These are phyloP conservation scores for Labia minor DNA, from an alignment of 2,888 invertebrate species.

Conservation along the genomic window DNA sequence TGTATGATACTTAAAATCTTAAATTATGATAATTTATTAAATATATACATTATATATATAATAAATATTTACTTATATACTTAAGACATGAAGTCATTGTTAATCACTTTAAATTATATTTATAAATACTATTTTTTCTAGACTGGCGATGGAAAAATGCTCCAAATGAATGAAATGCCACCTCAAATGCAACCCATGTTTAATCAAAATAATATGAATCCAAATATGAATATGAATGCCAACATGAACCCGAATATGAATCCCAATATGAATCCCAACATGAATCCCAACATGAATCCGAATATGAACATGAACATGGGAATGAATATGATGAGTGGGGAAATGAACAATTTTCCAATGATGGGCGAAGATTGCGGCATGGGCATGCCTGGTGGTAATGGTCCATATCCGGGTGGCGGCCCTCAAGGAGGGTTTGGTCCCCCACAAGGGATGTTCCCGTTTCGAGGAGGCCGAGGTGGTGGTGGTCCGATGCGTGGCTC, in stretches of 20 bases:
- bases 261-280: slow-evolving; percentile 15
- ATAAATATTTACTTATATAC: no score
- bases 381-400: slow-evolving; percentile 18
- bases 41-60: no score
- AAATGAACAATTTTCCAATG: not conserved
- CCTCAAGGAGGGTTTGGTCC: not conserved
- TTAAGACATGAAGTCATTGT: no score
- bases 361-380: slow-evolving; percentile 3
- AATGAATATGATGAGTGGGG: slow-evolving; percentile 19
- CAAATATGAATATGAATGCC: slow-evolving; percentile 24
- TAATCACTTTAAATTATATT: no score
- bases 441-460: slow-evolving; percentile 35
- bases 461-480: slow-evolving; percentile 15
- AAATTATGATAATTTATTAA: no score
- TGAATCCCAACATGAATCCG: not conserved
- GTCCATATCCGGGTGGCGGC: not conserved
- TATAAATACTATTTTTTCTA: slow-evolving; percentile 23
- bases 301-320: slow-evolving; percentile 16
- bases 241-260: slow-evolving; percentile 21
- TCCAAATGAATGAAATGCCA: slow-evolving; percentile 24
- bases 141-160: slow-evolving; percentile 29
- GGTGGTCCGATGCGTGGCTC: slow-evolving; percentile 14
- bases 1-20: no score
- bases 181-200: slow-evolving; percentile 18
- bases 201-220: not conserved